Percentiles rank a stretch among this genome's conserved stretches.
phyloP scores from a whole-genome alignment of 2,797 vertebrate genomes.

The Xiphophorus birchmanni region DNA sequence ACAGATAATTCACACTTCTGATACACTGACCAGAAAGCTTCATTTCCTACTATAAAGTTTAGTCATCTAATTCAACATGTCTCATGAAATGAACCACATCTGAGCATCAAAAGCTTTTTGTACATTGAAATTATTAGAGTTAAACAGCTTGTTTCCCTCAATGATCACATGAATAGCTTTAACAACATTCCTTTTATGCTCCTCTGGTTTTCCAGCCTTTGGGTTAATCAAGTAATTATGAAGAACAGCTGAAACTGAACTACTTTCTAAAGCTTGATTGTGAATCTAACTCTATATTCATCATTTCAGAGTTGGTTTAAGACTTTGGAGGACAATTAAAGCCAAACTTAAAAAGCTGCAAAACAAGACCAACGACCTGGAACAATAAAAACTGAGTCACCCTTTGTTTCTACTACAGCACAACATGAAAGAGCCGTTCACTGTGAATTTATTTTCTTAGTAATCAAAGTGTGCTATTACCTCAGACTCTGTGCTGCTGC shows the following conservation, averaged over 20 bases:
- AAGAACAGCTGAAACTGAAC: background rate
- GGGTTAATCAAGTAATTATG: background rate
- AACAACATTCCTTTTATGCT: background rate
- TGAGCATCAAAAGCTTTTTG: background rate
- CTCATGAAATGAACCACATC: background rate
- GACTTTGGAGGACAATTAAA: background rate
- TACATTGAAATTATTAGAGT: background rate
- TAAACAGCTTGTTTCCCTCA: background rate
- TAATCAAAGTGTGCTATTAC: conserved; percentile 8
- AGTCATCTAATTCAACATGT: background rate
- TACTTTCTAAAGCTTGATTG: background rate
- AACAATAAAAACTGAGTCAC: too few relatives aligned
- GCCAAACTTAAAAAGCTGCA: background rate
- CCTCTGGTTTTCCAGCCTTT: conserved; percentile 5
- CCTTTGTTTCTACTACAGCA: background rate
- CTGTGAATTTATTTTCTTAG: background rate
- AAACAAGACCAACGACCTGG: background rate
- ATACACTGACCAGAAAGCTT: background rate
- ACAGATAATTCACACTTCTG: background rate
- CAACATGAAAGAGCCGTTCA: background rate
- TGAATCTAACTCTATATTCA: background rate
- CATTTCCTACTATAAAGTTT: background rate
- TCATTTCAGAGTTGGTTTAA: background rate
- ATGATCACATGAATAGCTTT: background rate
- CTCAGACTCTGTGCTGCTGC: conserved; percentile 27